A percentile compares a stretch with the other conserved stretches of the same genome.
phyloP scores from a whole-genome alignment of 2,888 invertebrate species.

The Netelia inedita region DNA sequence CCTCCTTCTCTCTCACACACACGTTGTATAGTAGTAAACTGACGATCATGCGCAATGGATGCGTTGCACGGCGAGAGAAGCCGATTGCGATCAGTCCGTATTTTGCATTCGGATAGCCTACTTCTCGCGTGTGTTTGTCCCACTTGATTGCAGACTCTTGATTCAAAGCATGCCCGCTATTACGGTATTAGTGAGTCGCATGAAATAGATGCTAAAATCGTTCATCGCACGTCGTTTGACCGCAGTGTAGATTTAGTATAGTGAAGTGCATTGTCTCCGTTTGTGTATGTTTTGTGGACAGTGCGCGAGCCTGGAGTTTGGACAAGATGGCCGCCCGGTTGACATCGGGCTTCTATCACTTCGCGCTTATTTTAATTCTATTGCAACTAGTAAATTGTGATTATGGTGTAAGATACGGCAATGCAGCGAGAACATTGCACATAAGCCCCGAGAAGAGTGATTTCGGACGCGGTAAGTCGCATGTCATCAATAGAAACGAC shows the following conservation, averaged over 20 bases:
- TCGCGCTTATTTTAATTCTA: constrained; percentile 77
- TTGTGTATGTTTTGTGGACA: constrained; percentile 53
- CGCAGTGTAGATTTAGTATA: neutral
- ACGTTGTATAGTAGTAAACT: constrained; percentile 24
- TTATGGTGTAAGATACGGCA: constrained; percentile 77
- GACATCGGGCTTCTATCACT: constrained; percentile 79
- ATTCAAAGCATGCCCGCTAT: neutral
- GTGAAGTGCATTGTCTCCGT: constrained; percentile 9
- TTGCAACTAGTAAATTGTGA: constrained; percentile 77
- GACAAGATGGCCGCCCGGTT: constrained; percentile 84
- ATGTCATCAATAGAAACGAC: constrained; percentile 74
- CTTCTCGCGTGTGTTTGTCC: constrained; percentile 3
- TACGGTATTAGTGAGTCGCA: neutral
- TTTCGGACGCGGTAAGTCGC: constrained; percentile 61
- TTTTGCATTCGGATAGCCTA: constrained; percentile 12
- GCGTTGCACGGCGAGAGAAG: constrained; percentile 6
- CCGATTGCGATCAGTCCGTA: constrained; percentile 47
- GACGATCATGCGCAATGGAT: constrained; percentile 60
- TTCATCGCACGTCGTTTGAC: neutral
- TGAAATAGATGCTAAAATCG: neutral
- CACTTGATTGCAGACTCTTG: constrained; percentile 22
- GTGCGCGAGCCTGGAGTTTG: constrained; percentile 75
- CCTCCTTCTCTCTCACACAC: constrained; percentile 4
- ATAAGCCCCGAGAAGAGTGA: constrained; percentile 69
- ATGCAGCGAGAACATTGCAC: constrained; percentile 75